A percentile compares a stretch with the other conserved stretches of the same genome.
Evolutionary conservation across 2,797 vertebrate genomes (phyloP).

Genomic region (Eulemur albifrons): DNA sequence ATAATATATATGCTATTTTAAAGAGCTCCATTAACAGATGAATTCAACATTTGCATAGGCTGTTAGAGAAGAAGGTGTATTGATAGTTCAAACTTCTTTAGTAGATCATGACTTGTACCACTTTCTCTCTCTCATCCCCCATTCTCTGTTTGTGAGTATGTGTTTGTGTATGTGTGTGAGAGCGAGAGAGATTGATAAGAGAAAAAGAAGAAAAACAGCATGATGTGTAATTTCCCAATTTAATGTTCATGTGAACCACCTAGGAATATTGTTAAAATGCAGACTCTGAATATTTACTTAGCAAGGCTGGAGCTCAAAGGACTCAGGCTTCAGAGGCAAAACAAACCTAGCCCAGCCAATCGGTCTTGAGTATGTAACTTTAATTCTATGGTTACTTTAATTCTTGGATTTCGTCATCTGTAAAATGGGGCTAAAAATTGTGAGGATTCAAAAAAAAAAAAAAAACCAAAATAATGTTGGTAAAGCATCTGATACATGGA

Average conservation of each 20-base stretch:
- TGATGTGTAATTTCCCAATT: not conserved
- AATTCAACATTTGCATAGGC: not conserved
- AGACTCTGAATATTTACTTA: conserved; percentile 34
- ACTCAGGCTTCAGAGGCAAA: not conserved
- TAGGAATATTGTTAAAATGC: conserved; percentile 24
- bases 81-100: not conserved
- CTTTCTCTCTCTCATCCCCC: not conserved
- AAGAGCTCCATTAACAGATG: not conserved
- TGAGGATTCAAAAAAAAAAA: not conserved
- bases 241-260: not conserved
- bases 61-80: conserved; percentile 10
- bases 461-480: not conserved
- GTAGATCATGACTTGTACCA: not conserved
- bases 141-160: not conserved
- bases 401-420: not conserved
- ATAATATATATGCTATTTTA: not conserved
- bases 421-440: not conserved
- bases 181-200: not conserved
- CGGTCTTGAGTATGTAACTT: not conserved
- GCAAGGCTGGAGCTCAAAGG: not conserved
- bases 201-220: conserved; percentile 12
- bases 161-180: not conserved
- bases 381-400: not conserved
- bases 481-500: not conserved
- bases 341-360: not conserved